Percentiles rank a stretch among this genome's conserved stretches.
phyloP scores from a whole-genome alignment of 1,140 invertebrate genomes.

The Microplitis mediator region DNA sequence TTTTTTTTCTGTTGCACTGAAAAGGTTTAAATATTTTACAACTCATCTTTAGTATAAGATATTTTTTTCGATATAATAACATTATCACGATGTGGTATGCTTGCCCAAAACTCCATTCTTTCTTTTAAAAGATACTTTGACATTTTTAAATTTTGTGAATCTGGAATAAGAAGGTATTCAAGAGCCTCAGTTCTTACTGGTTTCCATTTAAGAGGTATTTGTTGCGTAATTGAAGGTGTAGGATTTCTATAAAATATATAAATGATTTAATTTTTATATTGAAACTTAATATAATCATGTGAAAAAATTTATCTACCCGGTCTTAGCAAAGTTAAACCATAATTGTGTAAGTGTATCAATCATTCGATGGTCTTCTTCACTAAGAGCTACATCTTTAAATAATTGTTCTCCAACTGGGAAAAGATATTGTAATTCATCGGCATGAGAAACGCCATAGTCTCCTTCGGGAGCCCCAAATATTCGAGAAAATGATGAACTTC shows the following conservation, averaged over 20 bases:
- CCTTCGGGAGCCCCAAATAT: slow-evolving; percentile 68
- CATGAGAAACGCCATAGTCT: slow-evolving; percentile 74
- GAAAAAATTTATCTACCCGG: slow-evolving; percentile 19
- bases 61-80: not conserved
- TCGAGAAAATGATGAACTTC: slow-evolving; percentile 70
- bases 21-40: slow-evolving; percentile 30
- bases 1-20: not conserved
- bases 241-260: slow-evolving; percentile 58
- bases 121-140: slow-evolving; percentile 48
- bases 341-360: slow-evolving; percentile 66
- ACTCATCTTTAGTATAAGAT: slow-evolving; percentile 38
- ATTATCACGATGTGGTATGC: slow-evolving; percentile 36
- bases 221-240: slow-evolving; percentile 52
- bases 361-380: slow-evolving; percentile 59
- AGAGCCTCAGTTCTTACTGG: slow-evolving; percentile 54
- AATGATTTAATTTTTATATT: not conserved
- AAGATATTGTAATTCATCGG: slow-evolving; percentile 75
- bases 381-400: slow-evolving; percentile 60
- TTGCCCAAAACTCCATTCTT: slow-evolving; percentile 59
- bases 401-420: slow-evolving; percentile 70
- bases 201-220: slow-evolving; percentile 58
- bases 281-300: not conserved
- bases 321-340: slow-evolving; percentile 75
- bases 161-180: slow-evolving; percentile 60
- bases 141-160: slow-evolving; percentile 50